These are phyloP conservation scores for Pimpla rufipes DNA, from an alignment of 2,888 invertebrate genomes.

Conservation along the genomic window DNA sequence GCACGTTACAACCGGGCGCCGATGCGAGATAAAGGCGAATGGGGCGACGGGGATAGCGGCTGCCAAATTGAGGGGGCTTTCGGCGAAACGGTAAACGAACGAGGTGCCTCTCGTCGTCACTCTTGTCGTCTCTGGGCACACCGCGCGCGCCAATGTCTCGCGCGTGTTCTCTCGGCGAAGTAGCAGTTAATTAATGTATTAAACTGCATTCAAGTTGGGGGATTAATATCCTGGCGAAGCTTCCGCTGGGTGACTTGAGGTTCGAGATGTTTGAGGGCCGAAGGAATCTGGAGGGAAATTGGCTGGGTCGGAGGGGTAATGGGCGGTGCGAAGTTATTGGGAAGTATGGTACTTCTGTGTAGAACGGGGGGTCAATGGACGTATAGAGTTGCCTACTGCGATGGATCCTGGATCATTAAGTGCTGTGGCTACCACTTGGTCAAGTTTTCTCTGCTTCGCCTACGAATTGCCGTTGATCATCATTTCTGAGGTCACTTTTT, in stretches of 20 bases:
- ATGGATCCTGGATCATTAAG: neutral
- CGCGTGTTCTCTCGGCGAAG: neutral
- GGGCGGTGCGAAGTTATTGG: neutral
- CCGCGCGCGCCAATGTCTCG: neutral
- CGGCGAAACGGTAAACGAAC: slow-evolving; percentile 9
- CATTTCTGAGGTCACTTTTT: too few relatives aligned
- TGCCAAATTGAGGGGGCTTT: slow-evolving; percentile 30
- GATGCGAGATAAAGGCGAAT: slow-evolving; percentile 19
- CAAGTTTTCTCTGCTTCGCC: neutral
- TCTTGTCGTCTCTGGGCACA: neutral
- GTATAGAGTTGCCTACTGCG: neutral
- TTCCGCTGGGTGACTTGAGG: neutral
- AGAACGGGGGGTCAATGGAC: neutral
- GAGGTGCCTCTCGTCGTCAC: slow-evolving; percentile 5
- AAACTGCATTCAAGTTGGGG: slow-evolving; percentile 24
- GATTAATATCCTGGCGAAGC: slow-evolving; percentile 25
- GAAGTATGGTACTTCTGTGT: neutral
- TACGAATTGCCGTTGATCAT: too few relatives aligned
- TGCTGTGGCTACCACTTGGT: neutral
- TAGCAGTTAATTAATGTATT: slow-evolving; percentile 38
- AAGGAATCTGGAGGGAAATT: neutral
- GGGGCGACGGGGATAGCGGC: slow-evolving; percentile 1
- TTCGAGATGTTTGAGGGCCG: neutral
- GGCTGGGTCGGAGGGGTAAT: neutral
- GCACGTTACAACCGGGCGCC: slow-evolving; percentile 2